Evolutionary conservation across 2,888 invertebrate genomes (phyloP), one percentile per base, ranked within the genome.

Genomic region (Bursaphelenchus okinawaensis): DNA sequence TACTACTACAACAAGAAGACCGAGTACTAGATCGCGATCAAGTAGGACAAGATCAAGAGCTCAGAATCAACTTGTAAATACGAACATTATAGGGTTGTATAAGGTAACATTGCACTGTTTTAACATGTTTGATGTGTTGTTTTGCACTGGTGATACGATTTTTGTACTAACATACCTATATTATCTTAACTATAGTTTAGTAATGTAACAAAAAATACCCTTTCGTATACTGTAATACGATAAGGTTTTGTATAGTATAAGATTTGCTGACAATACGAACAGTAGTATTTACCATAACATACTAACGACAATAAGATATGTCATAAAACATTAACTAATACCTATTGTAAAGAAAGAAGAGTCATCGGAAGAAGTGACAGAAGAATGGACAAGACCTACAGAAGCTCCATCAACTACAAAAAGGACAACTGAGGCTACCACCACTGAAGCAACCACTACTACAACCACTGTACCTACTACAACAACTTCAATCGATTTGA

Each of bases 401-500:
- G 54, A 54, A 19, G 50, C 50, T 40, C 16, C 58, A 16, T 27
- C 58, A 55, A 60, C 61, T 7, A 60, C 60, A 0, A 63, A n/a
- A 7, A 51, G 61, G 62, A 64, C 9, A 12, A 59, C n/a, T 26
- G 26, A 63, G 12, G 29, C 66, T 19, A 29, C 50, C 4, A 66
- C 16, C 26, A 61, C 52, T 9, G 51, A 54, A 8, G n/a, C 57
- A n/a, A 22, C 19, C 23, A 50, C 51, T 19, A 56, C 52, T 12
- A 56, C 62, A 22, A 24, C 29, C 29, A 61, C 62, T 6, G 22
- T 54, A 19, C 55, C 16, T 31, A 22, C 54, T 8, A 62, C 62
- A 19, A 62, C 40, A 0, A 9, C 59, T 4, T 16, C 40, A 40
- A n/a, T 40, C 1, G 40, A 40, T 40, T 16, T 12, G n/a, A 40